Conservation (phyloP, 2,888 invertebrate species). For the Pristionchus mayeri region DNA sequence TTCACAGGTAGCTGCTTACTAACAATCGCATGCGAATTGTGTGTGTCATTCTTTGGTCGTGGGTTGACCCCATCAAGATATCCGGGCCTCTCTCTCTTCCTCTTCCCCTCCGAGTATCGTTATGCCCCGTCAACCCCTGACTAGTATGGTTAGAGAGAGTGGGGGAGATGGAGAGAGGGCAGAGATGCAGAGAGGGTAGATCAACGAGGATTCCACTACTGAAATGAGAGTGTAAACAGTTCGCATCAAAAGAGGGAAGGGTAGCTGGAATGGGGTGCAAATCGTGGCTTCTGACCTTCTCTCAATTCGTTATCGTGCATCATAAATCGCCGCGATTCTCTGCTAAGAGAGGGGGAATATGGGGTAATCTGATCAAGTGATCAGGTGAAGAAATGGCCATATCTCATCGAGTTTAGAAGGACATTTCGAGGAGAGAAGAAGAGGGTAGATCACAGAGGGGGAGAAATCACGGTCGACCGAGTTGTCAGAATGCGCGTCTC, state of each 20-base stretch:
- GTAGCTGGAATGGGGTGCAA: not conserved
- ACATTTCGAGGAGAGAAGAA: not conserved
- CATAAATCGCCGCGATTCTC: not conserved
- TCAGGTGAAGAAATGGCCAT: not conserved
- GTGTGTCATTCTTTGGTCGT: not conserved
- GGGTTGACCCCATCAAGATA: constrained; percentile 36
- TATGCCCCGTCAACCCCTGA: constrained; percentile 38
- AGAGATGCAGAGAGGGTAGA: constrained; percentile 28
- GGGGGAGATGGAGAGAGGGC: constrained; percentile 33
- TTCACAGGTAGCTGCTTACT: not conserved
- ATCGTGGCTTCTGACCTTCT: not conserved
- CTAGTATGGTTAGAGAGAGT: not conserved
- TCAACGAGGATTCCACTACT: constrained; percentile 29
- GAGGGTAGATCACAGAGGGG: not conserved
- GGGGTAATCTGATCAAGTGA: constrained; percentile 25
- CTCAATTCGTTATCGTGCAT: not conserved
- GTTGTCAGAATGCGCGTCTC: constrained; percentile 17
- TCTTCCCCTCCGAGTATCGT: not conserved
- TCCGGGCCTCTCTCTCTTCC: not conserved
- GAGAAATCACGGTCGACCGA: not conserved
- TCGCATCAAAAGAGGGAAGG: not conserved
- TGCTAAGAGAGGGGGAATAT: constrained; percentile 5
- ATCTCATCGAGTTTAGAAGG: constrained; percentile 31
- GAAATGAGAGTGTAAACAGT: not conserved
- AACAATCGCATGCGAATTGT: constrained; percentile 30